phyloP scores from a whole-genome alignment of 2,888 invertebrate genomes.

The Rosalia funebris region DNA sequence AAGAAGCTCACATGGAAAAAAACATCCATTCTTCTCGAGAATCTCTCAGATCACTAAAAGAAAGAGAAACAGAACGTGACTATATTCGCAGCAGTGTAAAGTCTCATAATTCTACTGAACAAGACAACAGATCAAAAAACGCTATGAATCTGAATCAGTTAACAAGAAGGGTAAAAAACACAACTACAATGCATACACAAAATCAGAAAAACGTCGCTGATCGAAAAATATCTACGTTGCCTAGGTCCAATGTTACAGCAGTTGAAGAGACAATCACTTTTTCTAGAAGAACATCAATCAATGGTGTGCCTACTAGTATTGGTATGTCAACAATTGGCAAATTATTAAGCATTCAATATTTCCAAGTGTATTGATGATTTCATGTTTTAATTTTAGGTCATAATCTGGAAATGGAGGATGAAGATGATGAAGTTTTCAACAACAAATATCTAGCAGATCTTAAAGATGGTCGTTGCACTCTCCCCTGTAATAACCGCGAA shows the following conservation, averaged over 20 bases:
- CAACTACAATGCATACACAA: slow-evolving; percentile 27
- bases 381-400: slow-evolving; percentile 15
- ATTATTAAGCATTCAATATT: neutral
- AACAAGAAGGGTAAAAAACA: slow-evolving; percentile 34
- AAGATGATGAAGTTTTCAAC: slow-evolving; percentile 86
- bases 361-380: neutral
- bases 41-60: slow-evolving; percentile 33
- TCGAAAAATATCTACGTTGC: slow-evolving; percentile 32
- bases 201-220: slow-evolving; percentile 22
- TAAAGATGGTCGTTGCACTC: slow-evolving; percentile 68
- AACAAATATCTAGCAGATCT: slow-evolving; percentile 79
- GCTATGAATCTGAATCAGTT: slow-evolving; percentile 8
- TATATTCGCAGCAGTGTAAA: slow-evolving; percentile 26
- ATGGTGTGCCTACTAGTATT: slow-evolving; percentile 38
- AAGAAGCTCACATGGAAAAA: slow-evolving; percentile 20
- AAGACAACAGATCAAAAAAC: neutral
- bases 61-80: slow-evolving; percentile 16
- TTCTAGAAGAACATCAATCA: slow-evolving; percentile 51
- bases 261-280: slow-evolving; percentile 53
- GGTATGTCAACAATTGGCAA: slow-evolving; percentile 40
- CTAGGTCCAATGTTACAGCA: slow-evolving; percentile 28
- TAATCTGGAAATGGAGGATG: slow-evolving; percentile 75
- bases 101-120: slow-evolving; percentile 6
- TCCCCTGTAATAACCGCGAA: slow-evolving; percentile 50
- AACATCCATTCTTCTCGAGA: slow-evolving; percentile 33